These are phyloP conservation scores for Myotis daubentonii DNA, from an alignment of 2,797 vertebrate species.

Conservation along the genomic window DNA sequence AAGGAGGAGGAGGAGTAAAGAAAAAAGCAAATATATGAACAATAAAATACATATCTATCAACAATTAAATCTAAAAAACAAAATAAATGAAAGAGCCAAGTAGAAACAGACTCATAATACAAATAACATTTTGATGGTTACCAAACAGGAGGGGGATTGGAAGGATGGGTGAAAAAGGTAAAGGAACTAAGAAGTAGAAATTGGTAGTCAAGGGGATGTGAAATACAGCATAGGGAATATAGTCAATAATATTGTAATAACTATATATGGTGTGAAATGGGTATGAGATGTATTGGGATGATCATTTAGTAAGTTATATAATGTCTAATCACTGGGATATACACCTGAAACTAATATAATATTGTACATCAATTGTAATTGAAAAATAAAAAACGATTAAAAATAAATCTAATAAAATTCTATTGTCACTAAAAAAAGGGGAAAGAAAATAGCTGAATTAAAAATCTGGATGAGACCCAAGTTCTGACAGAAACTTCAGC, in stretches of 20 bases:
- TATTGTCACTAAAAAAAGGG: neutral
- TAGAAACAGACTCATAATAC: neutral
- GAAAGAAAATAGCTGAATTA: neutral
- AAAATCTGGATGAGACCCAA: neutral
- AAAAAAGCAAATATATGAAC: neutral
- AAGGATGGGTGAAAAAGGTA: neutral
- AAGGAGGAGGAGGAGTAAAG: neutral
- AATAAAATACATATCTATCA: neutral
- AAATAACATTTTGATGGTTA: neutral
- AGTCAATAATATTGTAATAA: neutral
- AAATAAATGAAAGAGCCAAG: neutral
- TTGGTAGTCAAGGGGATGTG: neutral
- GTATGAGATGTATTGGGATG: neutral
- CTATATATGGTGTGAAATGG: neutral
- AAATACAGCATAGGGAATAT: neutral
- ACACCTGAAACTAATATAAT: neutral
- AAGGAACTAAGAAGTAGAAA: neutral
- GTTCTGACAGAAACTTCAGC: constrained; percentile 32
- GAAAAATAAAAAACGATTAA: neutral
- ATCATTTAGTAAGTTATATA: neutral
- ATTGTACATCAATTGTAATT: neutral
- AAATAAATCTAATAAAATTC: neutral
- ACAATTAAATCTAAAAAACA: neutral
- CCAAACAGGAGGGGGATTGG: neutral
- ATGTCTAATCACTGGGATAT: neutral